Evolutionary conservation across 2,797 vertebrate species (phyloP), one percentile per base, ranked within the genome.

Genomic region (Pantherophis vulpinus): DNA sequence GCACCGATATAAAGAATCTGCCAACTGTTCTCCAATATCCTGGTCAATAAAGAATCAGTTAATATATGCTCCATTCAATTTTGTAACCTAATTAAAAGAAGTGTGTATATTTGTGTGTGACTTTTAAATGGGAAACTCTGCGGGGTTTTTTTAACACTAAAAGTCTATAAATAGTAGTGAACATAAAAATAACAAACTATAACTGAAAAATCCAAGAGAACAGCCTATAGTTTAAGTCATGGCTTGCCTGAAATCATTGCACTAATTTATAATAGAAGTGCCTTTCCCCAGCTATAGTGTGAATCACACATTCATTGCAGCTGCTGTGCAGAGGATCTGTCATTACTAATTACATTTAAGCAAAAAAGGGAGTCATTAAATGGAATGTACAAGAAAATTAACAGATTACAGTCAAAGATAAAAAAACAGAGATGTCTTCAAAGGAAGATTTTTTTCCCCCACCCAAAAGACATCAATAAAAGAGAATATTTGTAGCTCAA

Each of bases 1-100:
- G 90, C 90, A 88, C 90, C 93, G 96, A 93, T 95, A 94, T 90
- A 93, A 87, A 93, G 1, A 3, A 66, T 89, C 0, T 55, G 89
- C 70, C 87, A 94, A 96, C 51, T 42, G 55, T 11, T 37, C 56
- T 11, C n/a, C 74, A 42, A n/a, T 56, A 87, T 91, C 58, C 8
- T 66, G 60, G 83, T 70, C 56, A 27, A 93, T 4, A 61, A 92
- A 89, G 32, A 1, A 79, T 88, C 87, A 16, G 93, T 95, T 94
- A 93, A 94, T 95, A 54, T 91, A 86, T 86, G 27, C 20, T 90
- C 88, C 86, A 95, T 93, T 91, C 55, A 23, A 51, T 79, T 79
- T 4, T 86, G 61, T 90, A 86, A 54, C 14, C 14, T 55, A 90
- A 90, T 56, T 16, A 56, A 55, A 63, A 86, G 58, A n/a, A 55